Base-by-base conservation (phyloP, 64 coral and sea anemone genomes). In the Anthopleura sola region DNA sequence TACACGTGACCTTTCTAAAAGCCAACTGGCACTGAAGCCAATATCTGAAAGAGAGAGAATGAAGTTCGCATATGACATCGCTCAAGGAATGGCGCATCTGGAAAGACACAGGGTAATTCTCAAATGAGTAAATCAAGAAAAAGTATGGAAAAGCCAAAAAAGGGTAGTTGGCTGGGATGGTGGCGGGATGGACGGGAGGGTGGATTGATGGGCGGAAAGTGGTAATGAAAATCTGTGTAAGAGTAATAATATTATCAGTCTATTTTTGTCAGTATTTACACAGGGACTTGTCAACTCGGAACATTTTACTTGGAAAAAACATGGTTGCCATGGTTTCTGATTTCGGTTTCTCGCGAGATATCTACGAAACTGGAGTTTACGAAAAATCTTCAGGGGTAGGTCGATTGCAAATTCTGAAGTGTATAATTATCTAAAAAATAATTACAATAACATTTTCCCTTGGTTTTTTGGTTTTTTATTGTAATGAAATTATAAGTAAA, bases 11-110 rank as follows among this genome's bases (percentile, higher is more conserved):
- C 3, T 39, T 9, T 1, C 20, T 48, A 20, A 20, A 37, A 37
- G 36, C 24, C 44, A 82, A 34, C 32, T 21, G 50, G 40, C 14
- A 6, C 31, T 36, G 6, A 80, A 85, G 1, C 68, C 16, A 78
- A n/a, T 91, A 24, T 55, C 47, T 15, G 29, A 86, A 23, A 14
- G 15, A 28, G 85, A 95, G 60, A 87, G 83, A 82, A 31, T 88
- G 3, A 77, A 83, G 50, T 87, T 95, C 8, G 93, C 93, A n/a
- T 48, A 88, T 40, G 93, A 87, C 54, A 95, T 95, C 36, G 93
- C 93, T 13, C 58, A 84, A 54, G 93, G 93, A 75, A 95, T 95
- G 93, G 56, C 18, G 24, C 88, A 91, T 44, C 48, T 95, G 31
- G 80, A 84, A 34, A 84, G 55, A 78, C 53, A 87, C 5, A 87